phyloP scores from a whole-genome alignment of 1,140 invertebrate genomes.

The Mamestra configurata region DNA sequence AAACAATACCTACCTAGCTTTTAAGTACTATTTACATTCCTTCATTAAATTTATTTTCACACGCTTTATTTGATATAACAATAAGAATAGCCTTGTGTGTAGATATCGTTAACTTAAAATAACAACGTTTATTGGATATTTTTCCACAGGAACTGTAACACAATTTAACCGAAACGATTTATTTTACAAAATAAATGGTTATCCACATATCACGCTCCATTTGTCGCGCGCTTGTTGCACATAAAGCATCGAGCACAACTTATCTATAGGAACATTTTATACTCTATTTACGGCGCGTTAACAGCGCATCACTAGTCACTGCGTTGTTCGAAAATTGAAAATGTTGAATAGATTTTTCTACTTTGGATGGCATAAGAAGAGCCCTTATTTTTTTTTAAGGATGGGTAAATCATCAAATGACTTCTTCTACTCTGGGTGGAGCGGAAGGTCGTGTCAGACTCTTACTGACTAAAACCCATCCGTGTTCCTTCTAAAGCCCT shows the following conservation, averaged over 20 bases:
- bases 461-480: no score
- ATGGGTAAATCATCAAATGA: no score
- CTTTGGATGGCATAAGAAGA: background rate
- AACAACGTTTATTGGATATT: background rate
- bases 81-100: no score
- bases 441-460: no score
- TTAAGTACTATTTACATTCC: no score
- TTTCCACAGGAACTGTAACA: background rate
- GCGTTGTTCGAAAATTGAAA: constrained; percentile 10
- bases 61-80: no score
- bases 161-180: constrained; percentile 45
- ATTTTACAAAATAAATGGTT: constrained; percentile 56
- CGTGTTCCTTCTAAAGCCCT: no score
- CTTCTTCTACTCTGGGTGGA: no score
- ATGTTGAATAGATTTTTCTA: background rate
- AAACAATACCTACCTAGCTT: no score
- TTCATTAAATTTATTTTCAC: no score
- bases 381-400: no score
- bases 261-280: constrained; percentile 37
- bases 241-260: constrained; percentile 41
- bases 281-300: constrained; percentile 28
- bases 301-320: background rate
- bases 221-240: constrained; percentile 53
- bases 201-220: constrained; percentile 63
- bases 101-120: background rate